Evolutionary conservation across 2,113 vertebrate genomes (phyloP), one percentile per base, ranked within the genome.

Genomic region (Dolichotis patagonum): DNA sequence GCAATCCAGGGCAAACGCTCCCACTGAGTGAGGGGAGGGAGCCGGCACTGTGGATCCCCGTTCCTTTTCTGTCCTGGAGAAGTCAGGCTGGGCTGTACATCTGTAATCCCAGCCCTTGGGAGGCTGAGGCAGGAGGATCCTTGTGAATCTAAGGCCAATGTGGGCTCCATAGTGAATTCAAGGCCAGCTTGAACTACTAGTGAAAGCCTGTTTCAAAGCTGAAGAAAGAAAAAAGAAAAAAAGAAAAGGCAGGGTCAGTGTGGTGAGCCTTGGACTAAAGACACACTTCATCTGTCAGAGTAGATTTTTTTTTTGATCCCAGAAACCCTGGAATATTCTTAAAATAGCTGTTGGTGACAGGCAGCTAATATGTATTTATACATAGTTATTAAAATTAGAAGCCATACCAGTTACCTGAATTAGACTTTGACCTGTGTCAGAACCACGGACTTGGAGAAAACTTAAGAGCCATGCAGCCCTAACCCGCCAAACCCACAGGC

Each of bases 351-450:
- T 69, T 86, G 28, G 62, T 84, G 19, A 62, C 41, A 83, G 24
- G 30, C 82, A 86, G 46, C 49, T 86, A 91, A 83, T 92, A 86
- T 77, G 22, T 63, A 88, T 88, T 92, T 88, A 32, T 93, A 69
- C 73, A 92, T 73, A 90, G 80, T 54, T 67, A 38, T 96, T 95
- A 69, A 94, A 96, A 73, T 85, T 85, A 96, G 71, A 83, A 97
- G n/a, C 54, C 28, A 52, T 32, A 82, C 19, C n/a, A 32, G 65
- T 63, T 95, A 78, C 71, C 88, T 58, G 75, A 95, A 87, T 93
- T 71, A 95, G 84, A 86, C 67, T 75, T 80, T 80, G 81, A 82
- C 94, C 83, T 26, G 5, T 38, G 46, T 94, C 32, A 91, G 78
- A 75, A 83, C 85, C 60, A 56, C 85, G 92, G 28, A 84, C 65